Conservation (phyloP, 2,888 invertebrate genomes). For the Lasioglossum marginatum region DNA sequence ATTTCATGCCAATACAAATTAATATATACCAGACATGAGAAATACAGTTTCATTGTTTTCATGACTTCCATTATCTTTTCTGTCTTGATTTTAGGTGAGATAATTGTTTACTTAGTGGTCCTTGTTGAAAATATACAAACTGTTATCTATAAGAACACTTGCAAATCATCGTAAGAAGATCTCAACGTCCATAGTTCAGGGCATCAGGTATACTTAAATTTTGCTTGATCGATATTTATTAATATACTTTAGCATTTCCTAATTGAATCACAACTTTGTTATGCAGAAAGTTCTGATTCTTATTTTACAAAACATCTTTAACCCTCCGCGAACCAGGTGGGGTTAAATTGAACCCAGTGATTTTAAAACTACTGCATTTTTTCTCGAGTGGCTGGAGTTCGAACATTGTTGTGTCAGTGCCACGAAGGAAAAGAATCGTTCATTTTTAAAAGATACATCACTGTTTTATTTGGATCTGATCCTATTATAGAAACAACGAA, state of each 20-base stretch:
- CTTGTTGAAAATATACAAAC: slow-evolving; percentile 10
- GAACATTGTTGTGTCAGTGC: neutral
- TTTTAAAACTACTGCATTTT: neutral
- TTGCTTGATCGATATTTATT: neutral
- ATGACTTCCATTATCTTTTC: neutral
- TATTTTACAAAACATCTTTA: neutral
- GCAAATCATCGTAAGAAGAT: slow-evolving; percentile 25
- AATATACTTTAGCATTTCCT: neutral
- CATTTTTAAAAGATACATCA: neutral
- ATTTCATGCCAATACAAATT: neutral
- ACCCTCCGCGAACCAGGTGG: neutral
- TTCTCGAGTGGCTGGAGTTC: neutral
- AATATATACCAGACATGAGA: neutral
- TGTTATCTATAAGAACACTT: slow-evolving; percentile 21
- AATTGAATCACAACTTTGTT: neutral
- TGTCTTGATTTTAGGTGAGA: slow-evolving; percentile 33
- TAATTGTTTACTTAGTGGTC: slow-evolving; percentile 5
- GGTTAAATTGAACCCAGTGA: neutral
- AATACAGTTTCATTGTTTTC: neutral
- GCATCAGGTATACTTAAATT: slow-evolving; percentile 34
- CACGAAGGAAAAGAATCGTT: neutral
- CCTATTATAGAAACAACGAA: neutral
- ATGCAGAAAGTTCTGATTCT: neutral
- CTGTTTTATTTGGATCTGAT: neutral
- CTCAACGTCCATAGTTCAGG: slow-evolving; percentile 9